Evolutionary conservation across 2,888 invertebrate genomes (phyloP).

Genomic region (Brachyopa scutellaris): DNA sequence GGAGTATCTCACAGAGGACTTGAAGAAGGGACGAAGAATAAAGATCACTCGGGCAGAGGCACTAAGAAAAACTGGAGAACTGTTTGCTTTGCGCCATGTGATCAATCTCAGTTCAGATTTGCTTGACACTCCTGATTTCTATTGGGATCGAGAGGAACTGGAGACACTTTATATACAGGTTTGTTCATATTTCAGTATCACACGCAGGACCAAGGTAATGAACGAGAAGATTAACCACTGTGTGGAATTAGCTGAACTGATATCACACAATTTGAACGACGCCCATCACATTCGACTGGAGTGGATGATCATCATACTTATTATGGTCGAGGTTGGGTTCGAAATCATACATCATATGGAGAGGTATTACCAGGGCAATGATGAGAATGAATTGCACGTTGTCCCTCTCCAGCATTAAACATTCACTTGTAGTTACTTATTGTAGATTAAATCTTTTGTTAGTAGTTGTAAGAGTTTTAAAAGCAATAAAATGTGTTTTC

Average conservation of each 20-base stretch:
- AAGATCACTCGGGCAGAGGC: constrained; percentile 84
- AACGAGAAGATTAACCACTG: constrained; percentile 98
- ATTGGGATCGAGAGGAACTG: constrained; percentile 97
- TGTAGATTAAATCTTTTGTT: constrained; percentile 18
- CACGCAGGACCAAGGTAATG: constrained; percentile 94
- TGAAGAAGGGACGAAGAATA: constrained; percentile 89
- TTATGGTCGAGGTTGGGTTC: constrained; percentile 96
- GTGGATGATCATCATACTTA: constrained; percentile 98
- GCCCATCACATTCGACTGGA: constrained; percentile 95
- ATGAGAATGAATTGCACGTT: not conserved
- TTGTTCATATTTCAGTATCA: constrained; percentile 92
- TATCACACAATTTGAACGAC: constrained; percentile 95
- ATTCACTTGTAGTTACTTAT: not conserved
- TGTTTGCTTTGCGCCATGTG: constrained; percentile 93
- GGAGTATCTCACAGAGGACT: constrained; percentile 89
- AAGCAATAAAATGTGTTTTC: constrained; percentile 10
- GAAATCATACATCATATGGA: constrained; percentile 90
- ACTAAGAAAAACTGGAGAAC: constrained; percentile 91
- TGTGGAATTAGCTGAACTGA: constrained; percentile 93
- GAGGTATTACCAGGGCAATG: constrained; percentile 81
- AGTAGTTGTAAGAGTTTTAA: constrained; percentile 19
- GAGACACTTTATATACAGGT: constrained; percentile 92
- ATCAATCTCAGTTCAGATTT: constrained; percentile 97
- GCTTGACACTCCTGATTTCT: constrained; percentile 97
- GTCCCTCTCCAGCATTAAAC: constrained; percentile 14